phyloP scores from a whole-genome alignment of 2,113 vertebrate genomes.

The Hippocampus abdominalis region DNA sequence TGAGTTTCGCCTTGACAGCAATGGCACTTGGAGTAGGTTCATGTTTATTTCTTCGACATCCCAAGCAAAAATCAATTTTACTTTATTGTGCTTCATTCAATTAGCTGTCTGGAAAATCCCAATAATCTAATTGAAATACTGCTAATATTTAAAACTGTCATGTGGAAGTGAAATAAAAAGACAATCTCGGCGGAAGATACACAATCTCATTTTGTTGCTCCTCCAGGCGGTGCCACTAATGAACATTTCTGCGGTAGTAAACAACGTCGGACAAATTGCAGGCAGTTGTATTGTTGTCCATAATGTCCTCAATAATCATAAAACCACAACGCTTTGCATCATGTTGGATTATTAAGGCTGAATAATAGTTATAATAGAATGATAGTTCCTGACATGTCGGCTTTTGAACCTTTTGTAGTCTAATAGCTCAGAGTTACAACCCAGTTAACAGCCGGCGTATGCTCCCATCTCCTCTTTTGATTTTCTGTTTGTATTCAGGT shows the following conservation, averaged over 20 bases:
- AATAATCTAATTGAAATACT: slow-evolving; percentile 45
- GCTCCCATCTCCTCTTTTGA: background rate
- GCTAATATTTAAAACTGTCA: slow-evolving; percentile 49
- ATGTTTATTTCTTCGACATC: slow-evolving; percentile 16
- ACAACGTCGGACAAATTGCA: slow-evolving; percentile 6
- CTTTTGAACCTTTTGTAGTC: background rate
- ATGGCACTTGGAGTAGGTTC: slow-evolving; percentile 2
- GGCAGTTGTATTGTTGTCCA: slow-evolving; percentile 8
- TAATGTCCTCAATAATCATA: slow-evolving; percentile 20
- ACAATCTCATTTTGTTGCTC: slow-evolving; percentile 35
- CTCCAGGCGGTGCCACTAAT: slow-evolving; percentile 35
- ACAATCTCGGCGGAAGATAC: slow-evolving; percentile 13
- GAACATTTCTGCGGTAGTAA: slow-evolving; percentile 14
- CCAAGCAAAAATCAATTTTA: slow-evolving; percentile 39
- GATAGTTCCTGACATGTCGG: background rate
- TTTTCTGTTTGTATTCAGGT: background rate
- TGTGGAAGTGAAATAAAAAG: slow-evolving; percentile 23
- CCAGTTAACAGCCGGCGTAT: background rate
- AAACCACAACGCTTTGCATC: background rate
- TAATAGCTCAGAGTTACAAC: background rate
- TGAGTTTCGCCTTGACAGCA: background rate
- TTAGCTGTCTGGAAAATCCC: slow-evolving; percentile 46
- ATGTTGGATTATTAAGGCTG: background rate
- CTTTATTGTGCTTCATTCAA: slow-evolving; percentile 49
- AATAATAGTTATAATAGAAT: too few species aligned